Conservation (phyloP, 2,888 invertebrate species). For the Thymelicus sylvestris region DNA sequence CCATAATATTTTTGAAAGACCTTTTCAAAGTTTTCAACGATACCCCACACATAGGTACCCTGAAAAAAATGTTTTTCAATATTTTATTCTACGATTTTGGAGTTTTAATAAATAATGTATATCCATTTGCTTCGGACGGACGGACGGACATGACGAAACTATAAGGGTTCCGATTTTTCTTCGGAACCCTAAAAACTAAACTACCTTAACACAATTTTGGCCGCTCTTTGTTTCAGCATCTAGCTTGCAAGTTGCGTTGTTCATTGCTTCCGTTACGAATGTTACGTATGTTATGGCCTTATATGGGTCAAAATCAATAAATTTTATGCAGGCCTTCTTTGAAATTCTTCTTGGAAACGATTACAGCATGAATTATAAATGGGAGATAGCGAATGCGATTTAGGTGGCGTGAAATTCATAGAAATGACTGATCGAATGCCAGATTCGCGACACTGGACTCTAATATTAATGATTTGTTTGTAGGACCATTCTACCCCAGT, state of each 20-base stretch:
- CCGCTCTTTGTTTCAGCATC: neutral
- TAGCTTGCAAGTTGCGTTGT: neutral
- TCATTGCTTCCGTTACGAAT: too few relatives aligned
- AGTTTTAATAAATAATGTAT: too few relatives aligned
- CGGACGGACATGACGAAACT: too few relatives aligned
- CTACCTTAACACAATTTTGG: too few relatives aligned
- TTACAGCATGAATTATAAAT: conserved; percentile 30
- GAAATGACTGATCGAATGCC: conserved; percentile 10
- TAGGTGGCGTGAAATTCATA: conserved; percentile 10
- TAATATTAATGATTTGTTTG: conserved; percentile 12
- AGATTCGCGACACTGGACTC: conserved; percentile 25
- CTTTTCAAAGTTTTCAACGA: too few relatives aligned
- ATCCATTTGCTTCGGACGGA: too few relatives aligned
- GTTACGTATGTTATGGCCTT: neutral
- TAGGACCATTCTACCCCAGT: conserved; percentile 5
- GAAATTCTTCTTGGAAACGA: conserved; percentile 20
- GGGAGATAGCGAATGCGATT: conserved; percentile 3
- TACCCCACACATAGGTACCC: too few relatives aligned
- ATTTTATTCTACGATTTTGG: too few relatives aligned
- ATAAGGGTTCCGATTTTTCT: too few relatives aligned
- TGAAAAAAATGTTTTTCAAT: too few relatives aligned
- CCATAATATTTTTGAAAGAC: too few relatives aligned
- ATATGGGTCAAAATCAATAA: conserved; percentile 31
- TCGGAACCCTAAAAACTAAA: too few relatives aligned
- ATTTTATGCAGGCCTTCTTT: conserved; percentile 9